Evolutionary conservation across 1,140 invertebrate genomes (phyloP), one percentile per base, ranked within the genome.

Genomic region (Rhopalosiphum maidis): DNA sequence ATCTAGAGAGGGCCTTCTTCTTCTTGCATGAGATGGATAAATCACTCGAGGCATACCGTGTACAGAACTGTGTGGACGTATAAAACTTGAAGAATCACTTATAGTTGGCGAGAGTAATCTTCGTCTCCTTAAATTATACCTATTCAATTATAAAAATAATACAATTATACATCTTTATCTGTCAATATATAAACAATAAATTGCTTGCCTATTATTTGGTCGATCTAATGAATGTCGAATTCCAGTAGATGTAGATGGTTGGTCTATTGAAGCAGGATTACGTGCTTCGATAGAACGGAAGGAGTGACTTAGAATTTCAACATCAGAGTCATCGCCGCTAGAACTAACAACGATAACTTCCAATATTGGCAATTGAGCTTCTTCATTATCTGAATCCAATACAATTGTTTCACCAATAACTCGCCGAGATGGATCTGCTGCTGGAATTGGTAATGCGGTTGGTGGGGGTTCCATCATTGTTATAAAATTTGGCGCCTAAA

Each of bases 241-340:
- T 15, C 91, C 91, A 85, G 91, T 86, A 25, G 91, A 93, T 2
- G 91, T 93, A 43, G 91, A 93, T 55, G 91, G 91, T 55, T 86
- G 82, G 41, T 93, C 91, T 11, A 83, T 93, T 86, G 46, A 51
- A 2, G 48, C 2, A 77, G 37, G 46, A 60, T 90, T 18, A 8
- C 30, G 43, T 68, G n/a, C 0, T 54, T 54, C 18, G 8, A 55
- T 41, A 30, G 77, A 15, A 54, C 3, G 60, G n/a, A 43, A 54
- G 48, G 82, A 54, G 8, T 54, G 82, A 93, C n/a, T 41, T 86
- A 93, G 23, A 51, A 93, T 55, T 93, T 93, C 91, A 55, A 93
- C 35, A 21, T 93, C 91, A 18, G 91, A 93, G 23, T 93, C 91
- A 41, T 54, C 48, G 86, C 11, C 8, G 6, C 46, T 41, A 86